Evolutionary conservation across 1,140 invertebrate genomes (phyloP).

Genomic region (Zophobas morio): DNA sequence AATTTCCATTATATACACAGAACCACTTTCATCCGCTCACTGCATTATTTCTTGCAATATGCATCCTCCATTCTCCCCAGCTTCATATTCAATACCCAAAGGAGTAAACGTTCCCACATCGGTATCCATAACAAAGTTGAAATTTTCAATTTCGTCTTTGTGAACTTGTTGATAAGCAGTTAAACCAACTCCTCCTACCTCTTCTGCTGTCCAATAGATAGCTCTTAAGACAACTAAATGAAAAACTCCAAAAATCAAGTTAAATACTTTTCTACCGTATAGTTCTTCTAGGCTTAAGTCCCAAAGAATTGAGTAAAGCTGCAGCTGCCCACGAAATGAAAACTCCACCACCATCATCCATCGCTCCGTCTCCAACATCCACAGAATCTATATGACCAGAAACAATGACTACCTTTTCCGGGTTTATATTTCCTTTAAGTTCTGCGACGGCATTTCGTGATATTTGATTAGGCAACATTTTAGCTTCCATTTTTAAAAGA

Average conservation of each 20-base stretch:
- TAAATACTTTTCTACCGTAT: slow-evolving; percentile 67
- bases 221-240: slow-evolving; percentile 68
- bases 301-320: slow-evolving; percentile 78
- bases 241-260: not conserved
- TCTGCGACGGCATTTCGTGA: slow-evolving; percentile 83
- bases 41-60: slow-evolving; percentile 77
- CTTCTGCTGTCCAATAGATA: slow-evolving; percentile 90
- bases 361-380: slow-evolving; percentile 91
- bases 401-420: slow-evolving; percentile 81
- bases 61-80: slow-evolving; percentile 73
- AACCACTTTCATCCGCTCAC: slow-evolving; percentile 65
- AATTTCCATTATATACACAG: not conserved
- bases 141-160: slow-evolving; percentile 73
- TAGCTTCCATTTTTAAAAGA: slow-evolving; percentile 66
- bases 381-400: slow-evolving; percentile 91
- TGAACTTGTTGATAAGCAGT: slow-evolving; percentile 76
- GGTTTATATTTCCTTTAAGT: slow-evolving; percentile 72
- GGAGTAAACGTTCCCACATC: slow-evolving; percentile 87
- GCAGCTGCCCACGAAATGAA: slow-evolving; percentile 87
- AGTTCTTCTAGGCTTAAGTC: slow-evolving; percentile 81
- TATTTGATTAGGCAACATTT: slow-evolving; percentile 52
- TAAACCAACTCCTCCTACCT: slow-evolving; percentile 80
- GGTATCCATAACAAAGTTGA: slow-evolving; percentile 85
- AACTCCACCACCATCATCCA: slow-evolving; percentile 89
- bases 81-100: slow-evolving; percentile 74